phyloP scores from a whole-genome alignment of 1,140 invertebrate species.

The Bombus superbus region DNA sequence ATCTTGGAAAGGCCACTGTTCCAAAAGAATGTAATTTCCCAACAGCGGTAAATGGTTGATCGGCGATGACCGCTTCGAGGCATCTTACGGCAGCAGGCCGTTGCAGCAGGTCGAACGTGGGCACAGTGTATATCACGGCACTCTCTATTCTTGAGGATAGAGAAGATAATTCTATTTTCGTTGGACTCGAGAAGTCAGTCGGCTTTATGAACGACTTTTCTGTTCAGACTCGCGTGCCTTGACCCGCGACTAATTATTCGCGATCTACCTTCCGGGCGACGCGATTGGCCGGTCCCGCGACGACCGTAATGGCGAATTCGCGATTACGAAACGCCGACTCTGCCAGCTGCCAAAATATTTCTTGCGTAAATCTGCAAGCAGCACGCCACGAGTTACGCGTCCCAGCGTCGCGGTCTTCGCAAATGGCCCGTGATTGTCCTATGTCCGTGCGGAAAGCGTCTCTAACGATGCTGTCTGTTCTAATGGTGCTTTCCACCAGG shows the following conservation, averaged over 20 bases:
- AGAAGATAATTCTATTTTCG: conserved; percentile 51
- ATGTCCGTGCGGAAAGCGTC: conserved; percentile 36
- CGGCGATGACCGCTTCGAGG: background rate
- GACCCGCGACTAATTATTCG: conserved; percentile 68
- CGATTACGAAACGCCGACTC: conserved; percentile 64
- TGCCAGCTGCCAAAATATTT: conserved; percentile 68
- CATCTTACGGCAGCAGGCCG: background rate
- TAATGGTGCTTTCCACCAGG: conserved; percentile 9
- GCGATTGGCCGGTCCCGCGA: conserved; percentile 25
- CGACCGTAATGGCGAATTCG: conserved; percentile 50
- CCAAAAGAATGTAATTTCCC: too few species aligned
- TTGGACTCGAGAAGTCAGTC: background rate
- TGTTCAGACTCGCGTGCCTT: conserved; percentile 50
- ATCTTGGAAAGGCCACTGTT: too few species aligned
- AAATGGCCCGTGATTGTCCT: conserved; percentile 60
- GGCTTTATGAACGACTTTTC: conserved; percentile 39
- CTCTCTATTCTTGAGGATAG: background rate
- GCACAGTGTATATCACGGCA: too few species aligned
- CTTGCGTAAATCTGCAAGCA: conserved; percentile 57
- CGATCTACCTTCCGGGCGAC: conserved; percentile 46
- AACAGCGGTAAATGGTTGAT: background rate
- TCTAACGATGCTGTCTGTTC: background rate
- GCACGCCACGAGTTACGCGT: conserved; percentile 33
- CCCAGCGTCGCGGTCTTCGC: conserved; percentile 7
- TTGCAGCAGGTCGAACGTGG: too few species aligned